Base-by-base conservation (phyloP, 37 sponge, comb jelly and placozoan genomes). In the Mnemiopsis leidyi region DNA sequence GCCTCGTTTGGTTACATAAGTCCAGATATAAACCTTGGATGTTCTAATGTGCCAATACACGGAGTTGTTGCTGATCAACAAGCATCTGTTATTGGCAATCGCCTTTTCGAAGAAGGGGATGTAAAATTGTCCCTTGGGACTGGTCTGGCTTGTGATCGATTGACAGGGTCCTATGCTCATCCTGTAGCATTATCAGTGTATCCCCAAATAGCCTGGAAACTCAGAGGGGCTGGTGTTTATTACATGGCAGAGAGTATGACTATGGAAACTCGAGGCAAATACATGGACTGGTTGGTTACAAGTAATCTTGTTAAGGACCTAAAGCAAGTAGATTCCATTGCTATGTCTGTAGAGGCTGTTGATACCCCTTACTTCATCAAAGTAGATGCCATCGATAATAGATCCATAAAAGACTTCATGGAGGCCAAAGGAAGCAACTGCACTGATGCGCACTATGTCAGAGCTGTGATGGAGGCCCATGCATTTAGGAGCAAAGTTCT, bases 131-230 rank as follows among this genome's bases (percentile, higher is more conserved):
- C 90, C 1, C 16, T 85, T 39, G 90, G 90, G 0, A 85, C 90
- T 0, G n/a, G 90, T 37, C 0, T 85, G 1, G 33, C 90, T 39
- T 85, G 90, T 85, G 40, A 38, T 26, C 7, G 33, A 32, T 23
- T 85, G 23, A 85, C 90, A 40, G 90, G 90, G 0, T 37, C 40
- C 29, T n/a, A 85, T 33, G 23, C 23, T 23, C 90, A 85, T 40
- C 90, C 90, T 28, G 23, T n/a, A 3, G 90, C 35, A 0, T 39
- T 36, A 2, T 3, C 90, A 3, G 61, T 85, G 61, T 85, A 29
- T 85, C 90, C 90, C 1, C 90, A 85, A 26, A 23, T 85, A 38
- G 90, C 90, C 3, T 85, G 90, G 90, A 85, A 39, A 40, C 30
- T 38, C 1, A 39, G 9, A 85, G 90, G 90, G 2, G 18, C 33